Percentiles rank a stretch among this genome's conserved stretches.
Conservation (phyloP, 2,113 vertebrate species). For the Oryzias javanicus region DNA sequence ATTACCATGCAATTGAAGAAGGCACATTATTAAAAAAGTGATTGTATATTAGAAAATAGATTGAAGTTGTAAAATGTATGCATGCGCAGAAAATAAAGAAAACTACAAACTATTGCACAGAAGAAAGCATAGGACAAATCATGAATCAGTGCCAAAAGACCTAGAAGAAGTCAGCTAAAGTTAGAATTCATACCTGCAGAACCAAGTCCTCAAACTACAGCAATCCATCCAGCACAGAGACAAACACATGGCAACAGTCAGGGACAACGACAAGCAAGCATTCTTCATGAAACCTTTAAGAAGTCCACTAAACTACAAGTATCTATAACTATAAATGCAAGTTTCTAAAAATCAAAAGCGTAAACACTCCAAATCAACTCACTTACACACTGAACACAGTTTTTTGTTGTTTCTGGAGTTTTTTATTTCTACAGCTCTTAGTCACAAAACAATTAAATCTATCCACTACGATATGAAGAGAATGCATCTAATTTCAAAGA, state of each 20-base stretch:
- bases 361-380: no score
- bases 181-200: conserved; percentile 83
- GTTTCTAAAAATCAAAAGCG: no score
- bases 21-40: no score
- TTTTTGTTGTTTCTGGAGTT: no score
- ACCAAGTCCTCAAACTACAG: conserved; percentile 84
- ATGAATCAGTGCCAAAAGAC: conserved; percentile 43
- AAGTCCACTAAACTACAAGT: neutral
- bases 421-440: no score
- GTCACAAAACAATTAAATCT: no score
- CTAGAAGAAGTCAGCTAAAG: conserved; percentile 33
- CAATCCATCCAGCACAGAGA: conserved; percentile 60
- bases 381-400: no score
- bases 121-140: conserved; percentile 26
- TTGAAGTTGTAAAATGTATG: conserved; percentile 15
- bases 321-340: no score
- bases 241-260: conserved; percentile 61
- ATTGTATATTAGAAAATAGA: conserved; percentile 32
- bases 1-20: conserved; percentile 17
- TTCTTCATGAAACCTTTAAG: conserved; percentile 33
- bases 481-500: no score
- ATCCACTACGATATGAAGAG: no score
- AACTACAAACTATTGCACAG: conserved; percentile 17
- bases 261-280: conserved; percentile 45
- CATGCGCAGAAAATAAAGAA: neutral